These are phyloP conservation scores for Sinelater perroti DNA, from an alignment of 2,888 invertebrate species.

Conservation along the genomic window DNA sequence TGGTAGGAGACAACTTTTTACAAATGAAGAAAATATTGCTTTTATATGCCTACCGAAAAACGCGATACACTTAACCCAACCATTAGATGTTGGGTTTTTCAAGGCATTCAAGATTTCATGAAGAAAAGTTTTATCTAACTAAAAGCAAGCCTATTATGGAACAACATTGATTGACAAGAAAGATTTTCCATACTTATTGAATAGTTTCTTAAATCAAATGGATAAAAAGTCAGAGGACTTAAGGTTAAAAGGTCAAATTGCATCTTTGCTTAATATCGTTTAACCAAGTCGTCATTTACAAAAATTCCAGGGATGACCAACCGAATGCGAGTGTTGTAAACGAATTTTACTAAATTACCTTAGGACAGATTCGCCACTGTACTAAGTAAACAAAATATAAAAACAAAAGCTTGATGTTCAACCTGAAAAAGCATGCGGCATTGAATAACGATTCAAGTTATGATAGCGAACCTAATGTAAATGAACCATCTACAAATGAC, in stretches of 20 bases:
- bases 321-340: neutral
- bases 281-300: too few species aligned
- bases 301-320: too few species aligned
- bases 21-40: too few species aligned
- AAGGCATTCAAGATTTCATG: slow-evolving; percentile 45
- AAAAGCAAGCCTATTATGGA: slow-evolving; percentile 1
- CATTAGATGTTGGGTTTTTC: slow-evolving; percentile 47
- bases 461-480: neutral
- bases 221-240: too few species aligned
- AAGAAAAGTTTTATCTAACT: slow-evolving; percentile 23
- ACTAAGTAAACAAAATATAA: neutral
- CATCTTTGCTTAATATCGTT: too few species aligned
- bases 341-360: neutral
- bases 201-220: slow-evolving; percentile 3
- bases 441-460: neutral
- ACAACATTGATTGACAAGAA: slow-evolving; percentile 17
- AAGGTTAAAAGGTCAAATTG: too few species aligned
- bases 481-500: slow-evolving; percentile 1
- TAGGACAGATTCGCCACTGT: neutral
- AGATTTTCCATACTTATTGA: slow-evolving; percentile 12
- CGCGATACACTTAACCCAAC: slow-evolving; percentile 44
- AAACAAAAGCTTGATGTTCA: neutral
- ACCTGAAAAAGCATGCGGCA: neutral
- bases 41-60: too few species aligned
- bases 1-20: too few species aligned